phyloP scores from a whole-genome alignment of 2,113 vertebrate species.

The Apteryx mantelli region DNA sequence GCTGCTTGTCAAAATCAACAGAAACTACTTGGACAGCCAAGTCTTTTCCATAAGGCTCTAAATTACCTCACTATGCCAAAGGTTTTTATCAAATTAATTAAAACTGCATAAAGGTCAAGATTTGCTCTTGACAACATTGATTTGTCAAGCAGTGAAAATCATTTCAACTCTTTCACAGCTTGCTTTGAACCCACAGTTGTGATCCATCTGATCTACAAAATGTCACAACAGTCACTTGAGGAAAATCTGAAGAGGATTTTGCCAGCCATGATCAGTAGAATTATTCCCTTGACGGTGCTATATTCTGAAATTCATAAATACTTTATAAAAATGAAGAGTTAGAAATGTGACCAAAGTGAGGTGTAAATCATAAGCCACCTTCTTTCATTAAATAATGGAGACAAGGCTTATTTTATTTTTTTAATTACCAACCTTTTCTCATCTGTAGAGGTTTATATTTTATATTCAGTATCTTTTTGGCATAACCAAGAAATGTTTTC shows the following conservation, averaged over 20 bases:
- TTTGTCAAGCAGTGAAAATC: constrained; percentile 31
- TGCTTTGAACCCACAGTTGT: not conserved
- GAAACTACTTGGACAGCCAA: constrained; percentile 11
- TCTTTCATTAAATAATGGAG: not conserved
- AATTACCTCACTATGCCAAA: not conserved
- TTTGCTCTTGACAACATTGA: constrained; percentile 39
- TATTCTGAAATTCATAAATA: not conserved
- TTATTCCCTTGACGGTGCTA: not conserved
- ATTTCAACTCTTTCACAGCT: constrained; percentile 23
- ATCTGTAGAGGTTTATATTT: not conserved
- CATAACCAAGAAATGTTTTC: not conserved
- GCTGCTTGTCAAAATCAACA: not conserved
- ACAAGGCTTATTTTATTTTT: not conserved
- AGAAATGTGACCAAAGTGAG: not conserved
- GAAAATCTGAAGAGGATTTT: constrained; percentile 35
- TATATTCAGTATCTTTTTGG: not conserved
- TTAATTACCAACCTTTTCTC: not conserved
- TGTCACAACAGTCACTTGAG: constrained; percentile 16
- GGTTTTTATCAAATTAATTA: constrained; percentile 56
- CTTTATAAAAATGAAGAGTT: constrained; percentile 6
- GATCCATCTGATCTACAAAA: constrained; percentile 18
- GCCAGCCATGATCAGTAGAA: not conserved
- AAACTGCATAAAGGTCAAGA: constrained; percentile 41
- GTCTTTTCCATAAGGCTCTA: not conserved
- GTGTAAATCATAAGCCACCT: not conserved